These are phyloP conservation scores for Macaca nemestrina DNA, from an alignment of 2,113 vertebrate species.

Conservation along the genomic window DNA sequence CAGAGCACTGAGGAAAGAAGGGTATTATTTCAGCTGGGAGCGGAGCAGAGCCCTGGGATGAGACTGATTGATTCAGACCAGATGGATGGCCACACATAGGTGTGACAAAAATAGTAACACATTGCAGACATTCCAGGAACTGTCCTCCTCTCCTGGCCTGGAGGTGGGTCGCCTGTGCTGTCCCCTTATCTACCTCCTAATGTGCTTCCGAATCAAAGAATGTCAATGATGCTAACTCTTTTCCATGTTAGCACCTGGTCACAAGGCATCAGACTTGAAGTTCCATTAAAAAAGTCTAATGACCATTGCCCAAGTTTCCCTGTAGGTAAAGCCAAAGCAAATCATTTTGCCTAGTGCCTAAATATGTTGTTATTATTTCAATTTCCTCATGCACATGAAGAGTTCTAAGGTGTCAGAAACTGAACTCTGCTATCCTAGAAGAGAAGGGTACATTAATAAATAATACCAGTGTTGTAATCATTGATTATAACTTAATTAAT, in stretches of 20 bases:
- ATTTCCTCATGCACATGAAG: constrained; percentile 1
- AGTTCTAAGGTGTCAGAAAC: neutral
- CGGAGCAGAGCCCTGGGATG: constrained; percentile 88
- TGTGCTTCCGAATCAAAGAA: constrained; percentile 85
- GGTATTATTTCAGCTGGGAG: constrained; percentile 95
- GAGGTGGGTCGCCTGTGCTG: constrained; percentile 81
- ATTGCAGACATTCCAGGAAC: constrained; percentile 91
- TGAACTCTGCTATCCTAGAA: neutral
- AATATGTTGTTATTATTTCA: constrained; percentile 42
- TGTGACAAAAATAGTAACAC: constrained; percentile 92
- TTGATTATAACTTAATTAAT: constrained; percentile 18
- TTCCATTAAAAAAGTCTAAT: constrained; percentile 72
- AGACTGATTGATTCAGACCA: constrained; percentile 95
- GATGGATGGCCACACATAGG: constrained; percentile 94
- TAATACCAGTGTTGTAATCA: neutral
- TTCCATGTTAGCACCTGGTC: constrained; percentile 76
- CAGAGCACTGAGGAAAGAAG: constrained; percentile 82
- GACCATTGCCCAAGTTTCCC: constrained; percentile 4
- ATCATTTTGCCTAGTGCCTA: neutral
- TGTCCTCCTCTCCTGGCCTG: constrained; percentile 85
- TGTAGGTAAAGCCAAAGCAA: constrained; percentile 28
- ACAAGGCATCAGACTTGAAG: constrained; percentile 71
- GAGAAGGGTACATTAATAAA: neutral
- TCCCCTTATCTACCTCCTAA: constrained; percentile 88
- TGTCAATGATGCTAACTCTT: constrained; percentile 84